A percentile compares a stretch with the other conserved stretches of the same genome.
Conservation (phyloP, 2,888 invertebrate species). For the Alviniconcha strummeri region DNA sequence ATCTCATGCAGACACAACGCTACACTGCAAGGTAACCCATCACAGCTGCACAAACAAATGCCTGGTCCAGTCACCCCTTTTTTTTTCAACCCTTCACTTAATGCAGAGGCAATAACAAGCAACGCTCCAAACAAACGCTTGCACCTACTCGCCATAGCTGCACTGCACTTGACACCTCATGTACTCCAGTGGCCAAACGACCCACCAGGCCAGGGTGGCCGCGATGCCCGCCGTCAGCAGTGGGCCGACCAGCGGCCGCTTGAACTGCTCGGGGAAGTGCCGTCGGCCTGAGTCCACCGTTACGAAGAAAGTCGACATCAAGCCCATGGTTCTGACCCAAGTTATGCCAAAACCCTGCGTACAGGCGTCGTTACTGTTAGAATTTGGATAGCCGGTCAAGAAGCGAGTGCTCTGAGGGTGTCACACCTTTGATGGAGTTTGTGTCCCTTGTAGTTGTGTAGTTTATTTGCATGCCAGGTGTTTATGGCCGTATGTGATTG, state of each 20-base stretch:
- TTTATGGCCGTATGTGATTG: too few relatives aligned
- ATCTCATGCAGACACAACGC: too few relatives aligned
- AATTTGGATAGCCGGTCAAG: too few relatives aligned
- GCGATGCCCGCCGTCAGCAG: conserved; percentile 69
- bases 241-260: conserved; percentile 66
- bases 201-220: conserved; percentile 71
- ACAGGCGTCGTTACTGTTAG: not conserved
- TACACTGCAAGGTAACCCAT: too few relatives aligned
- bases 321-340: conserved; percentile 66
- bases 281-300: conserved; percentile 67
- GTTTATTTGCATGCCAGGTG: too few relatives aligned
- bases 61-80: too few relatives aligned
- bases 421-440: too few relatives aligned
- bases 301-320: conserved; percentile 70
- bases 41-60: too few relatives aligned
- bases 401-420: too few relatives aligned
- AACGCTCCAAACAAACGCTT: not conserved
- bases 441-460: too few relatives aligned
- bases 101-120: too few relatives aligned
- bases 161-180: conserved; percentile 72
- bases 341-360: conserved; percentile 70
- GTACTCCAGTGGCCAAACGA: conserved; percentile 72
- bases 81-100: too few relatives aligned
- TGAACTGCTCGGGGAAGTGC: conserved; percentile 69
- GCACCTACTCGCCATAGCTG: conserved; percentile 65